These are phyloP conservation scores for Araneus ventricosus DNA, from an alignment of 1,140 invertebrate genomes.

Conservation along the genomic window DNA sequence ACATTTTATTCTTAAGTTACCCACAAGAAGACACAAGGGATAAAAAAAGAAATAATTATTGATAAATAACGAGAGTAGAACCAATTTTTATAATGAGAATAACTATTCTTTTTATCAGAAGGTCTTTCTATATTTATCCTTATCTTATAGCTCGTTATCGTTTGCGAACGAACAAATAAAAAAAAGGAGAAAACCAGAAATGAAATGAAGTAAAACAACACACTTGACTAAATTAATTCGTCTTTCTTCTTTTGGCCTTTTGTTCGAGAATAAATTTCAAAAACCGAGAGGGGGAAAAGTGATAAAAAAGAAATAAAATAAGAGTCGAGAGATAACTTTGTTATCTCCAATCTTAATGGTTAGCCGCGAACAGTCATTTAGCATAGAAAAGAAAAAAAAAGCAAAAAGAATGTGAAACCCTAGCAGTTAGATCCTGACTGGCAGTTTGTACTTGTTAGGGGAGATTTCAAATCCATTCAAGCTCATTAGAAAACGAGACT, in stretches of 20 bases:
- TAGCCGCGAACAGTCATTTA: conserved; percentile 24
- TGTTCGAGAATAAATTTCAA: conserved; percentile 9
- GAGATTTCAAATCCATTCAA: conserved; percentile 8
- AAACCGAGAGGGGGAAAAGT: background rate
- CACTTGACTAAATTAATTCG: conserved; percentile 22
- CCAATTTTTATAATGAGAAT: conserved; percentile 13
- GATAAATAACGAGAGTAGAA: background rate
- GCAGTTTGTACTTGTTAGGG: conserved; percentile 17
- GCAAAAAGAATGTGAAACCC: background rate
- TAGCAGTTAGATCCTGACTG: background rate
- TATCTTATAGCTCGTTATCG: background rate
- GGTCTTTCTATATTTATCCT: background rate
- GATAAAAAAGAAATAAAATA: background rate
- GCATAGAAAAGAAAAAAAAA: background rate
- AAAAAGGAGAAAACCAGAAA: background rate
- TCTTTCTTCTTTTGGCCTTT: conserved; percentile 6
- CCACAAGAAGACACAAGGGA: no score
- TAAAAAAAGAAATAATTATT: no score
- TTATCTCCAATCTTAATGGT: conserved; percentile 32
- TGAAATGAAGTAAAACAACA: background rate
- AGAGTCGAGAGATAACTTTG: background rate
- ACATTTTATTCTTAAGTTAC: no score
- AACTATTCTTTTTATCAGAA: background rate
- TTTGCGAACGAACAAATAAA: background rate
- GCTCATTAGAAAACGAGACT: background rate